phyloP scores from a whole-genome alignment of 2,113 vertebrate genomes.

The Embiotoca jacksoni region DNA sequence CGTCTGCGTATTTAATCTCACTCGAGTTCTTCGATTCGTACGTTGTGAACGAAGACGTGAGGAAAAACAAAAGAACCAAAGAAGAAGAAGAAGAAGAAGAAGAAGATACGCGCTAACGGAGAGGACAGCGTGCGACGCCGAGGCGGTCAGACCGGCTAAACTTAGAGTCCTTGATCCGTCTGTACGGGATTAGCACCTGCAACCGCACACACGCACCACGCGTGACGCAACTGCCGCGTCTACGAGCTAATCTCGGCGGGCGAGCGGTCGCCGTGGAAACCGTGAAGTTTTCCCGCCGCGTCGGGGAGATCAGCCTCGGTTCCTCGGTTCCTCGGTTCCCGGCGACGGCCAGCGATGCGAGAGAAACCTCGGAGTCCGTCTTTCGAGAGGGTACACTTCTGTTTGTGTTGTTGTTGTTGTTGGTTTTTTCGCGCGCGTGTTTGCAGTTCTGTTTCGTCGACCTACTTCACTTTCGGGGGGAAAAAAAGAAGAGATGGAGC shows the following conservation, averaged over 20 bases:
- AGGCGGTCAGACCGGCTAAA: slow-evolving; percentile 53
- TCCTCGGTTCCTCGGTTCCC: background rate
- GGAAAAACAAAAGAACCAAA: background rate
- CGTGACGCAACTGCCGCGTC: slow-evolving; percentile 49
- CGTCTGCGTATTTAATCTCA: slow-evolving; percentile 68
- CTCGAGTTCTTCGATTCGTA: slow-evolving; percentile 54
- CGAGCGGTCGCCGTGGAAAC: background rate
- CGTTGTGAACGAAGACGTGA: slow-evolving; percentile 34
- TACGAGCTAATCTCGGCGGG: slow-evolving; percentile 46
- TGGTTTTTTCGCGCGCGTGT: background rate
- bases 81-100: too few relatives aligned
- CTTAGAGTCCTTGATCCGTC: slow-evolving; percentile 71
- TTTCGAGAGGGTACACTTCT: slow-evolving; percentile 48
- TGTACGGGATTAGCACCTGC: slow-evolving; percentile 71
- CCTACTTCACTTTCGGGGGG: too few relatives aligned
- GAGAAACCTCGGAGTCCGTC: slow-evolving; percentile 53
- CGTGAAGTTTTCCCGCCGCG: too few relatives aligned
- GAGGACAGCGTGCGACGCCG: background rate
- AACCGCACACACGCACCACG: slow-evolving; percentile 6
- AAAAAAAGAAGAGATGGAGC: too few relatives aligned
- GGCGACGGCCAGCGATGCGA: slow-evolving; percentile 39
- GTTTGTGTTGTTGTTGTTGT: background rate
- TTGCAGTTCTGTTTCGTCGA: background rate
- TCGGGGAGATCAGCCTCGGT: too few relatives aligned
- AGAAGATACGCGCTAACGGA: too few relatives aligned